phyloP scores from a whole-genome alignment of 1,140 invertebrate genomes.

The Eriocheir sinensis region DNA sequence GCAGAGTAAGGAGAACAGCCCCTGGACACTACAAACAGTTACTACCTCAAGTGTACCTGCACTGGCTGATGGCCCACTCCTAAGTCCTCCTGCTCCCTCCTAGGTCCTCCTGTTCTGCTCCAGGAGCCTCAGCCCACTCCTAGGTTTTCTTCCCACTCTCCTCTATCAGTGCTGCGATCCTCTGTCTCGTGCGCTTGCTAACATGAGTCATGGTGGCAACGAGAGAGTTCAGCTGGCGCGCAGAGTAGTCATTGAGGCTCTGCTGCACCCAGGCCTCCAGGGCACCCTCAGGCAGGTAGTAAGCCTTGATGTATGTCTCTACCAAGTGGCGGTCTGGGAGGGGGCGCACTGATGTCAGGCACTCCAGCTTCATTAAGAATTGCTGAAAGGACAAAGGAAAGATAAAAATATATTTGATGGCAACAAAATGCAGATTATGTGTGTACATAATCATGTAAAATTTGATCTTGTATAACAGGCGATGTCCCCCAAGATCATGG shows the following conservation, averaged over 20 bases:
- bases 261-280: constrained; percentile 94
- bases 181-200: constrained; percentile 92
- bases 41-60: no score
- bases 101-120: no score
- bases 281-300: constrained; percentile 93
- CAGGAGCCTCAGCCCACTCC: constrained; percentile 5
- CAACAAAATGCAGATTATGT: not conserved
- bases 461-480: no score
- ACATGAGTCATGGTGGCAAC: constrained; percentile 93
- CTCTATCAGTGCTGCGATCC: constrained; percentile 89
- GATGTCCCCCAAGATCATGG: no score
- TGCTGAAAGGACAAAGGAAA: constrained; percentile 84
- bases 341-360: constrained; percentile 89
- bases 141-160: constrained; percentile 80
- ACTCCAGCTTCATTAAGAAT: constrained; percentile 94
- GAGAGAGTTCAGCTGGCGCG: constrained; percentile 92
- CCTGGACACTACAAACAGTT: no score
- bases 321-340: constrained; percentile 95
- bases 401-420: not conserved
- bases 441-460: constrained; percentile 46
- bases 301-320: constrained; percentile 97
- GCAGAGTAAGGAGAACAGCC: no score
- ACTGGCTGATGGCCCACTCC: no score
- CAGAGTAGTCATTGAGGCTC: constrained; percentile 92
- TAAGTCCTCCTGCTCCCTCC: no score